These are phyloP conservation scores for Therioaphis trifolii DNA, from an alignment of 2,888 invertebrate species.

Conservation along the genomic window DNA sequence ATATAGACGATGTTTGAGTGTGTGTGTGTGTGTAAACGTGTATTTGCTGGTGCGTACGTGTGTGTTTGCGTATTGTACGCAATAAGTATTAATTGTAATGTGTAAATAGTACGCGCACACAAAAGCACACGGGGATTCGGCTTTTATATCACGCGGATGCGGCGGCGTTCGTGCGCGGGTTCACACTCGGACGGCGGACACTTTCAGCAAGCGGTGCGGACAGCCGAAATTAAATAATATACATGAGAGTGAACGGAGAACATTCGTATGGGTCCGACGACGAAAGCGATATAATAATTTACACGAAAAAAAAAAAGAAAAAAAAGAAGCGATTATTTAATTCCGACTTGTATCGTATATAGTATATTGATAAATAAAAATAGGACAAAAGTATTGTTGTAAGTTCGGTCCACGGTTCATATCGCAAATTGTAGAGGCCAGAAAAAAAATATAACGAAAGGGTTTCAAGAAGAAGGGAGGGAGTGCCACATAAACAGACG, in stretches of 20 bases:
- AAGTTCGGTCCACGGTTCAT: slow-evolving; percentile 53
- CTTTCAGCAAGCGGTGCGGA: background rate
- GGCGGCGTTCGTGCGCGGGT: background rate
- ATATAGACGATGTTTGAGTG: background rate
- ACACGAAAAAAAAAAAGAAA: background rate
- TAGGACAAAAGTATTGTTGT: slow-evolving; percentile 44
- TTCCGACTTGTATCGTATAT: background rate
- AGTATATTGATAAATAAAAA: slow-evolving; percentile 39
- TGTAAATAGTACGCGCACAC: background rate
- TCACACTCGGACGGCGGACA: background rate
- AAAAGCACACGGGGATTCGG: background rate
- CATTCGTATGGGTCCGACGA: background rate
- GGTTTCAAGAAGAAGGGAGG: slow-evolving; percentile 48
- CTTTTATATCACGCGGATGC: background rate
- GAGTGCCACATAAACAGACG: slow-evolving; percentile 62
- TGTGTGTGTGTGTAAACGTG: no score
- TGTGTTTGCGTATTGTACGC: no score
- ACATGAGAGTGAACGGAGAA: no score
- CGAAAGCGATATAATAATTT: background rate
- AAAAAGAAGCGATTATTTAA: background rate
- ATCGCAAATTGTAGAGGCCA: slow-evolving; percentile 37
- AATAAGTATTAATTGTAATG: no score
- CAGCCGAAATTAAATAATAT: background rate
- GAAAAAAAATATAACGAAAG: slow-evolving; percentile 37
- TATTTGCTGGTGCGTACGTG: no score